A percentile compares a stretch with the other conserved stretches of the same genome.
These are phyloP conservation scores for Anthopleura xanthogrammica DNA, from an alignment of 92 coral and sea anemone species.

Conservation along the genomic window DNA sequence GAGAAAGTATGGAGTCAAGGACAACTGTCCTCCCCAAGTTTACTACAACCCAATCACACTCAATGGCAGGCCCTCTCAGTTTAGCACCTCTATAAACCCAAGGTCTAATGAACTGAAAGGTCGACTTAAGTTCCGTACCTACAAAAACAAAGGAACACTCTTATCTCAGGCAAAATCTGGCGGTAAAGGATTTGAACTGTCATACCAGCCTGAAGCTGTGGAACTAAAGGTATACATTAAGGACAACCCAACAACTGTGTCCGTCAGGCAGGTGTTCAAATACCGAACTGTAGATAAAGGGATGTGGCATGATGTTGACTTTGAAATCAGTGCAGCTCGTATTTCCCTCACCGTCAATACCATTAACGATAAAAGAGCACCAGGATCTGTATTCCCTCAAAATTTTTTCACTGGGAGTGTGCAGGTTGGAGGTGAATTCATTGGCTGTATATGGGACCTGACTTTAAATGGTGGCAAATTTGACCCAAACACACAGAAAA, in stretches of 20 bases:
- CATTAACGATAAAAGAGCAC: constrained; percentile 26
- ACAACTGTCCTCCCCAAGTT: not conserved
- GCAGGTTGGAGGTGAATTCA: constrained; percentile 47
- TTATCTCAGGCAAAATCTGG: constrained; percentile 20
- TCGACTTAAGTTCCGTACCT: constrained; percentile 57
- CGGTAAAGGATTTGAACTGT: constrained; percentile 32
- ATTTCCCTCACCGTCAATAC: constrained; percentile 22
- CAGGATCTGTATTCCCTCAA: constrained; percentile 16
- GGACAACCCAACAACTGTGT: constrained; percentile 33
- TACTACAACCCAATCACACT: constrained; percentile 52
- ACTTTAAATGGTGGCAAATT: constrained; percentile 26
- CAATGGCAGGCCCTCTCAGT: constrained; percentile 25
- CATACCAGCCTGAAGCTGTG: constrained; percentile 15
- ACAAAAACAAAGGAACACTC: constrained; percentile 39
- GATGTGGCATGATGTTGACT: constrained; percentile 60
- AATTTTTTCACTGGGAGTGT: constrained; percentile 41
- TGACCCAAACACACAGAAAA: not conserved
- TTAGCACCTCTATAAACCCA: not conserved
- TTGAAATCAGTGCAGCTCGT: constrained; percentile 24
- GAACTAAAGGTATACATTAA: constrained; percentile 24
- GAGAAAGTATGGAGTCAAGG: constrained; percentile 35
- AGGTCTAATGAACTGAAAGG: constrained; percentile 27
- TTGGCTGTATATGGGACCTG: constrained; percentile 71
- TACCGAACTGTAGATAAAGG: constrained; percentile 52
- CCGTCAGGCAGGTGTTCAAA: constrained; percentile 29